Base-by-base conservation (phyloP, 2,113 vertebrate genomes). In the Phalacrocorax aristotelis region DNA sequence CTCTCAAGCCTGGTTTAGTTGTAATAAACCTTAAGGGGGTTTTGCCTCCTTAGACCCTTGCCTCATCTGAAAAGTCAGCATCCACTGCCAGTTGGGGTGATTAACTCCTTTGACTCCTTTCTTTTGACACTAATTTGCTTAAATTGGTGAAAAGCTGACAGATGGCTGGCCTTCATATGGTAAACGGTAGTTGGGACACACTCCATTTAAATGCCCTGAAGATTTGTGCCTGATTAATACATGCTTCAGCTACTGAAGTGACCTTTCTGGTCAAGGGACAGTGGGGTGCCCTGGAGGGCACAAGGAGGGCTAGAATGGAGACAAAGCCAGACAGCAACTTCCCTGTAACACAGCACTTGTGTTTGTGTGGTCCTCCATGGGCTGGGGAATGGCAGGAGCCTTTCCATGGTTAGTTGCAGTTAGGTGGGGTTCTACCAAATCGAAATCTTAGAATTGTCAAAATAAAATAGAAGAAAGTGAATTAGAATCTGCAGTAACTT, bases 271-370 rank as follows among this genome's bases (percentile, higher is more conserved):
- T 68, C 54, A 36, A 52, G 36, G n/a, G 58, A 44, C 36, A 40
- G 36, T 18, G 5, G 13, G 7, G 12, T 76, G 26, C 14, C 38
- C 5, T 60, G 7, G 30, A 54, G n/a, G 14, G 4, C 26, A 17
- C 0, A 6, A 17, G 29, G 8, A 42, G 7, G 15, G 38, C 30
- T 69, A 6, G 34, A 46, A 40, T 15, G 9, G 52, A 34, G 29
- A 22, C 19, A n/a, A 54, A 66, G 12, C 10, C 64, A 71, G 51
- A 30, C 11, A 68, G 36, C 30, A 55, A 4, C 32, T 87, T 83
- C 27, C 32, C 32, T 0, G 0, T 61, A 34, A 30, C 26, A 18
- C 0, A 1, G 5, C 7, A 11, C 18, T 90, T 79, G 13, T 26
- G 15, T 46, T 88, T 38, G 13, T 54, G 49, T 51, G 27, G 26